These are phyloP conservation scores for Drosophila tani DNA, from an alignment of 1,140 invertebrate species.

Conservation along the genomic window DNA sequence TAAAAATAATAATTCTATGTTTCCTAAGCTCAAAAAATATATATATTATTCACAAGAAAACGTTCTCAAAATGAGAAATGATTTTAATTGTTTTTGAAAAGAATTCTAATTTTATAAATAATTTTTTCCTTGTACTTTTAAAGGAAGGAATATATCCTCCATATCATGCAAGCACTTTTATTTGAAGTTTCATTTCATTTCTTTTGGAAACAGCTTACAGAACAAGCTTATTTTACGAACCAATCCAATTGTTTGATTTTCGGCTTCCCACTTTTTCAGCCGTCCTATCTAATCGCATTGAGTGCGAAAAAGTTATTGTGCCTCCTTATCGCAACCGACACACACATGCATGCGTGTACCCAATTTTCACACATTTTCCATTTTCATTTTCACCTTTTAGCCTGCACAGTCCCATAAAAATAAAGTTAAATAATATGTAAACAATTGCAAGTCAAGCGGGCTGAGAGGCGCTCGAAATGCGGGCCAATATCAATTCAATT, in stretches of 20 bases:
- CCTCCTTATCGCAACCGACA: conserved; percentile 67
- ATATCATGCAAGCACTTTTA: neutral
- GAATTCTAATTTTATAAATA: no score
- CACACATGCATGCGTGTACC: conserved; percentile 6
- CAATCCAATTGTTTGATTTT: conserved; percentile 64
- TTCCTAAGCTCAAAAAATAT: no score
- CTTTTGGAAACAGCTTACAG: conserved; percentile 9
- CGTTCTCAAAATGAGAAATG: no score
- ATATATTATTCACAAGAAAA: no score
- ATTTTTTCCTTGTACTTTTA: no score
- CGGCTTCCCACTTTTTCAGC: conserved; percentile 20
- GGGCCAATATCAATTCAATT: conserved; percentile 76
- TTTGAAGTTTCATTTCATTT: conserved; percentile 4
- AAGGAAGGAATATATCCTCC: no score
- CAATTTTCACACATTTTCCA: conserved; percentile 47
- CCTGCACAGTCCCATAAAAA: conserved; percentile 51
- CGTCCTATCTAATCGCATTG: conserved; percentile 67
- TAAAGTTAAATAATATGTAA: conserved; percentile 77
- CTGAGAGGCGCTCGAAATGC: conserved; percentile 46
- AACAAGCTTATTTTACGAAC: conserved; percentile 26
- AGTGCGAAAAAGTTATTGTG: conserved; percentile 46
- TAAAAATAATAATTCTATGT: no score
- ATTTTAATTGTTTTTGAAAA: no score
- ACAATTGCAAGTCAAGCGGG: conserved; percentile 62
- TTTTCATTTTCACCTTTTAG: conserved; percentile 47